These are phyloP conservation scores for Tupaia tana DNA, from an alignment of 2,113 vertebrate genomes.

Conservation along the genomic window DNA sequence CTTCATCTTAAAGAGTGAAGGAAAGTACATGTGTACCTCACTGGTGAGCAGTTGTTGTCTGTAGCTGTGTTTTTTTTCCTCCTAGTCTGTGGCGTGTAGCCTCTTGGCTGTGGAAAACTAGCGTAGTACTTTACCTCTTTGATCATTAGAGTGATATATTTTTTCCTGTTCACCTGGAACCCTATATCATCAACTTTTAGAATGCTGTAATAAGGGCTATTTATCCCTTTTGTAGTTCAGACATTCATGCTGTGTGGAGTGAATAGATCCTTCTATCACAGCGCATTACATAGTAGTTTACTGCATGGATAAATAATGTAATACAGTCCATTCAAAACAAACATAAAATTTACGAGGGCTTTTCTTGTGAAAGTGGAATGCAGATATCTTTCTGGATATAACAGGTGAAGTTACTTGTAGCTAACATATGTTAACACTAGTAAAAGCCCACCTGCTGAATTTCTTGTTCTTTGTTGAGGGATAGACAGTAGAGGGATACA, in stretches of 20 bases:
- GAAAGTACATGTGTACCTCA: background rate
- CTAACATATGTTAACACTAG: constrained; percentile 60
- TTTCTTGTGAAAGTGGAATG: constrained; percentile 58
- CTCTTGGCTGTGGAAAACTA: constrained; percentile 38
- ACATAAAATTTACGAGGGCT: constrained; percentile 31
- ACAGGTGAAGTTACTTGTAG: constrained; percentile 60
- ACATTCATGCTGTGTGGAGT: background rate
- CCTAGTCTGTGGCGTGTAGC: constrained; percentile 16
- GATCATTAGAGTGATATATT: background rate
- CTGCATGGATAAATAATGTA: constrained; percentile 45
- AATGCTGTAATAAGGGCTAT: background rate
- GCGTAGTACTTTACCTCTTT: background rate
- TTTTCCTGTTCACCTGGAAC: constrained; percentile 12
- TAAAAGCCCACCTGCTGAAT: constrained; percentile 60
- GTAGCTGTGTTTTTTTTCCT: background rate
- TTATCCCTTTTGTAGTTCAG: constrained; percentile 3
- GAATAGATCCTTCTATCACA: background rate
- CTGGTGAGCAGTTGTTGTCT: constrained; percentile 20
- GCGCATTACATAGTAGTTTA: constrained; percentile 27
- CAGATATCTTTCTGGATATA: constrained; percentile 47
- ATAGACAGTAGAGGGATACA: constrained; percentile 6
- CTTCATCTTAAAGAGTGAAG: constrained; percentile 24
- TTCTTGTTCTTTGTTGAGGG: constrained; percentile 52
- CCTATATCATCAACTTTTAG: background rate
- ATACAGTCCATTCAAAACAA: constrained; percentile 52